Conservation (phyloP, 2,888 invertebrate species). For the Ennomos quercinarius region DNA sequence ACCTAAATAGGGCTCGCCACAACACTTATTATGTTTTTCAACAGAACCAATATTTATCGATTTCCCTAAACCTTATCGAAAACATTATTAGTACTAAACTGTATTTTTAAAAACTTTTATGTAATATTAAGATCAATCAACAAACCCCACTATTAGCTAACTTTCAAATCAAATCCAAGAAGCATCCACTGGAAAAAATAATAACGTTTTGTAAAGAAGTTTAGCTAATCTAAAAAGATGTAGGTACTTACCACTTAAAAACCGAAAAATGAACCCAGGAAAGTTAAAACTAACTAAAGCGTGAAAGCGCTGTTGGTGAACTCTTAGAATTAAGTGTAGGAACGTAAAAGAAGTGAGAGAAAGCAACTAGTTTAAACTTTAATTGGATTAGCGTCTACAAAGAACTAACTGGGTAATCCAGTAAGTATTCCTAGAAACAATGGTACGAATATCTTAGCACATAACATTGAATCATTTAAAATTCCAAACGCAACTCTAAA, state of each 20-base stretch:
- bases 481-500: conserved; percentile 29
- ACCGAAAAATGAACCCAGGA: conserved; percentile 17
- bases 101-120: no score
- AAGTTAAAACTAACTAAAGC: conserved; percentile 24
- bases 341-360: conserved; percentile 38
- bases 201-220: neutral
- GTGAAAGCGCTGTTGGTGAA: conserved; percentile 23
- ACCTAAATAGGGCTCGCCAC: conserved; percentile 60
- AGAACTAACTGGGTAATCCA: conserved; percentile 24
- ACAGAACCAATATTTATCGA: no score
- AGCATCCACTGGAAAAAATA: no score
- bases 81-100: no score
- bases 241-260: conserved; percentile 10
- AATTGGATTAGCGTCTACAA: conserved; percentile 30
- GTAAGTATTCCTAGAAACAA: conserved; percentile 28
- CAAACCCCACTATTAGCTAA: no score
- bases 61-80: no score
- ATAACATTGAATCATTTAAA: conserved; percentile 31
- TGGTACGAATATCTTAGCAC: conserved; percentile 25
- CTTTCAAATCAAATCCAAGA: no score
- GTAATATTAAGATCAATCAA: no score
- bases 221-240: neutral
- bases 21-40: conserved; percentile 33
- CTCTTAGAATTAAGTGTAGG: conserved; percentile 31
- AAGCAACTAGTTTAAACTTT: conserved; percentile 37